Evolutionary conservation across 2,888 invertebrate genomes (phyloP), one percentile per base, ranked within the genome.

Genomic region (Cataglyphis altisquamis): DNA sequence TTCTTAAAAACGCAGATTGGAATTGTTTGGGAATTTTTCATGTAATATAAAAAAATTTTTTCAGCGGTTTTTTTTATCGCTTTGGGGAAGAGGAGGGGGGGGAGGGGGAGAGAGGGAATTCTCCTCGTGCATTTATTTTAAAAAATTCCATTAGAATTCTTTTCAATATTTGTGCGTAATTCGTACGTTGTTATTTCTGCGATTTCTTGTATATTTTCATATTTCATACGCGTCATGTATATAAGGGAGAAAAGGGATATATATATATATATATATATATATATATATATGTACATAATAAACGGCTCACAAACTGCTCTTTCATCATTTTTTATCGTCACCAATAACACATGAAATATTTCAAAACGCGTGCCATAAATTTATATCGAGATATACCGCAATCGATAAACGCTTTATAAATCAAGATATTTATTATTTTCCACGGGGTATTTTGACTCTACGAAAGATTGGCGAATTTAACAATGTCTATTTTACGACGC

Each of bases 291-390:
- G 8, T n/a, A 52, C 25, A 55, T 66, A 55, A 67, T 66, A 64
- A 36, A 12, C 74, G 83, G 66, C 66, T 75, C 78, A 89, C 88
- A 89, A 89, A 89, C 89, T 89, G 89, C 89, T 89, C 89, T 84
- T 74, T 78, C 70, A 86, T 86, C 85, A 48, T 72, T 77, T 82
- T 70, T 60, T 80, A 80, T 80, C 78, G 78, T 81, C 81, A 57
- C 32, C 63, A 63, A 62, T 75, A 39, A 41, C 63, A 41, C 36
- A 72, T 74, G 48, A 72, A 81, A 81, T 66, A 48, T 73, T 39
- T 48, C 62, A 39, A 75, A 57, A 75, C 62, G 66, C 77, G 77
- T 32, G 36, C 60, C 18, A 25, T 45, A 80, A 80, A 80, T 36
- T 78, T 32, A 39, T 36, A 62, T 73, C 48, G 74, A 39, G 29